Conservation (phyloP, 2,888 invertebrate genomes). For the Linnaemya vulpina region DNA sequence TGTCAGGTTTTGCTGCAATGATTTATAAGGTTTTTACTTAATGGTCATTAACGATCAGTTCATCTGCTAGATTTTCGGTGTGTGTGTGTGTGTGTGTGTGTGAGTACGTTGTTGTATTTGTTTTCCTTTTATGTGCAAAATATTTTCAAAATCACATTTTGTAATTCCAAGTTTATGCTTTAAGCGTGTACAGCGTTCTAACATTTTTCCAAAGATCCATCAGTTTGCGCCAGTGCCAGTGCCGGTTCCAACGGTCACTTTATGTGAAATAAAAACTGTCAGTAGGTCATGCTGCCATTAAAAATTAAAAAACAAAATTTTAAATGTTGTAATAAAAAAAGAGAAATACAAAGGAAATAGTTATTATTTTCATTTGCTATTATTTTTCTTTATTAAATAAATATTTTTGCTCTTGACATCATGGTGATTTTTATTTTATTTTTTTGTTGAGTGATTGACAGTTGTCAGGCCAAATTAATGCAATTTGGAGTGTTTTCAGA, state of each 20-base stretch:
- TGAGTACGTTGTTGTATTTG: neutral
- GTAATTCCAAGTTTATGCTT: slow-evolving; percentile 59
- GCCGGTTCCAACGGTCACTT: slow-evolving; percentile 6
- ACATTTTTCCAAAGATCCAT: slow-evolving; percentile 18
- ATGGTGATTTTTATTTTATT: neutral
- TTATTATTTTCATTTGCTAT: slow-evolving; percentile 38
- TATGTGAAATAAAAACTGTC: slow-evolving; percentile 39
- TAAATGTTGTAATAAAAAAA: slow-evolving; percentile 32
- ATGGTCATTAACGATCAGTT: slow-evolving; percentile 54
- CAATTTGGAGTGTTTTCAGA: neutral
- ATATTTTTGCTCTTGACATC: neutral
- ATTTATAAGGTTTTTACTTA: slow-evolving; percentile 47
- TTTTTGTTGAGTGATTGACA: neutral
- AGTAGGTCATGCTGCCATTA: slow-evolving; percentile 45
- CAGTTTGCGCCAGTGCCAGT: neutral
- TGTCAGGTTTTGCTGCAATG: slow-evolving; percentile 47
- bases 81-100: neutral
- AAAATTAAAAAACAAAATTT: too few species aligned
- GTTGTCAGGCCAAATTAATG: neutral
- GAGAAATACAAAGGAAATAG: slow-evolving; percentile 55
- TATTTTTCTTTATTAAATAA: neutral
- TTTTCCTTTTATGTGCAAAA: slow-evolving; percentile 58
- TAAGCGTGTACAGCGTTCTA: slow-evolving; percentile 39
- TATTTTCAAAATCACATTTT: slow-evolving; percentile 32
- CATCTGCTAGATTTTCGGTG: slow-evolving; percentile 10